A percentile compares a stretch with the other conserved stretches of the same genome.
These are phyloP conservation scores for Anniella stebbinsi DNA, from an alignment of 2,797 vertebrate genomes.

Conservation along the genomic window DNA sequence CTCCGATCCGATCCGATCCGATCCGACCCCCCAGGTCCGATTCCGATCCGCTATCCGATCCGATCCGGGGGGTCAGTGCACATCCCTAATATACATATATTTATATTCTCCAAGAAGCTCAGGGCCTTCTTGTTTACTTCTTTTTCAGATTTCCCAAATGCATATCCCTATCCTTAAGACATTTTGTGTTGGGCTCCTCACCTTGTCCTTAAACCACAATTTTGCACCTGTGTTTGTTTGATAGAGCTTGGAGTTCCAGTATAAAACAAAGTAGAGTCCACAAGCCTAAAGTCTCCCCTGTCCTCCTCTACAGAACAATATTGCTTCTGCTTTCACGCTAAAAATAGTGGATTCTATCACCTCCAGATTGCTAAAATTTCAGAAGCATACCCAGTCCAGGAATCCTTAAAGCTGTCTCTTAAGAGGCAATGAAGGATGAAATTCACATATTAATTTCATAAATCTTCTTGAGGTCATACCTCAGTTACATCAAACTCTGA, in stretches of 20 bases:
- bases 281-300: not conserved
- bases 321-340: not conserved
- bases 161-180: not conserved
- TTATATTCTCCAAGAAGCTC: too few species aligned
- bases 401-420: not conserved
- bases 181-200: not conserved
- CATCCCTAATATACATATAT: too few species aligned
- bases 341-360: not conserved
- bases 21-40: too few species aligned
- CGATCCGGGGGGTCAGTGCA: too few species aligned
- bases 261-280: not conserved
- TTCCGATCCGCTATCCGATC: too few species aligned
- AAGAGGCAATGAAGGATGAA: not conserved
- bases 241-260: not conserved
- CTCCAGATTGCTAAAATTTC: not conserved
- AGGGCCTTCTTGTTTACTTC: too few species aligned
- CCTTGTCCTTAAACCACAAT: not conserved
- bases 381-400: not conserved
- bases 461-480: not conserved
- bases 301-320: not conserved
- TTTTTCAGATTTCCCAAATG: too few species aligned
- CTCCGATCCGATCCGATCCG: too few species aligned
- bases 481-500: not conserved
- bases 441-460: constrained; percentile 4
- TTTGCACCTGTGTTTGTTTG: not conserved